phyloP scores from a whole-genome alignment of 2,113 vertebrate species.

The Bagarius yarrelli region DNA sequence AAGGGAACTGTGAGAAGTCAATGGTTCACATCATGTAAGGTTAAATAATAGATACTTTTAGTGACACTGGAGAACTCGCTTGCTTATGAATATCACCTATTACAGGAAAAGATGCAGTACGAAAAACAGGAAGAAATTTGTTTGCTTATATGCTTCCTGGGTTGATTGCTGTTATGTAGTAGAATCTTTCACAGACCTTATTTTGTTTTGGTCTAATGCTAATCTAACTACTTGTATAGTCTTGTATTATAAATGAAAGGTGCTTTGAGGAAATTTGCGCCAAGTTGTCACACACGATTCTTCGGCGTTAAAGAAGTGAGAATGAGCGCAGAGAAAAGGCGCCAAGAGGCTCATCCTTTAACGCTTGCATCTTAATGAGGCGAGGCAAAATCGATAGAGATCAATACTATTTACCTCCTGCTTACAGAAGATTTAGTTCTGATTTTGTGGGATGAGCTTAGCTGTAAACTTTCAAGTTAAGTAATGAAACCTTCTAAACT shows the following conservation, averaged over 20 bases:
- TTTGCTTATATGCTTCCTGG: too few species aligned
- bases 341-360: slow-evolving; percentile 11
- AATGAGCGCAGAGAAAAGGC: background rate
- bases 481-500: background rate
- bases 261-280: slow-evolving; percentile 5
- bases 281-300: slow-evolving; percentile 1
- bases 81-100: background rate
- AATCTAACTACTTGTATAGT: too few species aligned
- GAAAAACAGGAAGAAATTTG: too few species aligned
- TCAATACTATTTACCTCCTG: slow-evolving; percentile 23
- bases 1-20: background rate
- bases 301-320: background rate
- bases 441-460: background rate
- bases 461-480: background rate
- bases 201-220: too few species aligned
- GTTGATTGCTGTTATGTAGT: too few species aligned
- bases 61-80: background rate
- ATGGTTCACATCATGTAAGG: background rate
- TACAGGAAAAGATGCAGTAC: background rate
- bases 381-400: slow-evolving; percentile 6
- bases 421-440: background rate
- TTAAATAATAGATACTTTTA: background rate
- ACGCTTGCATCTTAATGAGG: slow-evolving; percentile 22
- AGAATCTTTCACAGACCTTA: too few species aligned
- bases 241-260: slow-evolving; percentile 9